Evolutionary conservation across 30 jellyfish, hydroid and myxozoan genomes (phyloP), one percentile per base, ranked within the genome.

Genomic region (Pelagia noctiluca): DNA sequence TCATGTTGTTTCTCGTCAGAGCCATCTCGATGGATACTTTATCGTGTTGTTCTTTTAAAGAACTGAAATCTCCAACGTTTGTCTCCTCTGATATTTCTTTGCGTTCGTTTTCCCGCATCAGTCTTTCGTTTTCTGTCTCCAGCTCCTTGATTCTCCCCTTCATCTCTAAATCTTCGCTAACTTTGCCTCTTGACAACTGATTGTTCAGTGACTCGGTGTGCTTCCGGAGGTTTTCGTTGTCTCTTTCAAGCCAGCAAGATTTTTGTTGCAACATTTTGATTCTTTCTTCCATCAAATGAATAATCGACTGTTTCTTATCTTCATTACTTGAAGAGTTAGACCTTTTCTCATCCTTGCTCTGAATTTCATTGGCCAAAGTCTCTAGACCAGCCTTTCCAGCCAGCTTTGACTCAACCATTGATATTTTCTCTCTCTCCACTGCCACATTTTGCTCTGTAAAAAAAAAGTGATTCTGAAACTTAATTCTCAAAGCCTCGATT

Each of bases 1-100:
- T 82, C 48, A 82, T 75, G 42, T 50, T 82, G 63, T 70, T 82
- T 36, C 92, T 70, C 0, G 92, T 82, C 26, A 82, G 61, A 2
- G 86, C 92, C 92, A 82, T 82, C 63, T 82, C 92, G 3, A 82
- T 82, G 4, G 92, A 82, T 10, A 82, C 46, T 30, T 68, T 71
- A 13, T 82, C 92, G 48, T 82, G 85, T 23, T 82, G 92, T 22
- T 82, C 85, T 71, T 53, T 49, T 24, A 82, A 74, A 2, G 38
- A 8, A 13, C 34, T 36, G 28, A 35, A 35, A 35, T 36, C 69
- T n/a, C n/a, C n/a, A 18, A 48, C 22, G 8, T 34, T 32, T 2
- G 31, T 13, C 11, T 52, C 60, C 1, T 25, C 76, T 7, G 83
- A 5, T 8, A 21, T 46, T 19, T 25, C 49, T 30, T 53, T 63